phyloP scores from a whole-genome alignment of 1,140 invertebrate species.

The Nomia melanderi region DNA sequence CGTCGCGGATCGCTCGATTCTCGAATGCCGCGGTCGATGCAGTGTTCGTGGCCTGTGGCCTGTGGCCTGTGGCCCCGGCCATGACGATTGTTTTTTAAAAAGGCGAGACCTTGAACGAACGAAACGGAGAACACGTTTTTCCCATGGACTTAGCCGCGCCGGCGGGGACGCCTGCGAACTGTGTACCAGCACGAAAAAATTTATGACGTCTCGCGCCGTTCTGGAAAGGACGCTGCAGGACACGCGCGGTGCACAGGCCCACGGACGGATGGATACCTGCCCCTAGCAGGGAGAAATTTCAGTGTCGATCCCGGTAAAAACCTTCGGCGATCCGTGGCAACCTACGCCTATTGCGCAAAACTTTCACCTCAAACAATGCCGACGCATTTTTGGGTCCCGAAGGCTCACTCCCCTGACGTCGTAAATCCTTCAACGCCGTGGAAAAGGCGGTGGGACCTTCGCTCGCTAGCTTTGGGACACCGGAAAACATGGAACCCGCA shows the following conservation, averaged over 20 bases:
- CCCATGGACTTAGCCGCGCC: conserved; percentile 28
- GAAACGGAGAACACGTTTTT: conserved; percentile 6
- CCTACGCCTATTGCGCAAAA: conserved; percentile 61
- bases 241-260: neutral
- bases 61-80: neutral
- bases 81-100: conserved; percentile 6
- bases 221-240: conserved; percentile 6
- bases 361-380: conserved; percentile 65
- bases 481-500: conserved; percentile 10
- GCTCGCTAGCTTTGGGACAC: neutral
- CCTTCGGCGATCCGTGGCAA: conserved; percentile 39
- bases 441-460: conserved; percentile 38
- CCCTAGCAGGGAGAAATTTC: conserved; percentile 35
- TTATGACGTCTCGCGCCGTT: conserved; percentile 11
- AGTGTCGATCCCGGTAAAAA: conserved; percentile 22
- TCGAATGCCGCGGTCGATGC: too few species aligned
- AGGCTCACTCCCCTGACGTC: neutral
- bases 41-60: too few species aligned
- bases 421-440: conserved; percentile 58
- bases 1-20: too few species aligned
- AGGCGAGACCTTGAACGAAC: neutral
- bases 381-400: conserved; percentile 49
- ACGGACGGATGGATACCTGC: conserved; percentile 18
- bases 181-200: conserved; percentile 37
- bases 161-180: neutral